phyloP scores from a whole-genome alignment of 1,140 invertebrate genomes.

The Ephestia elutella region DNA sequence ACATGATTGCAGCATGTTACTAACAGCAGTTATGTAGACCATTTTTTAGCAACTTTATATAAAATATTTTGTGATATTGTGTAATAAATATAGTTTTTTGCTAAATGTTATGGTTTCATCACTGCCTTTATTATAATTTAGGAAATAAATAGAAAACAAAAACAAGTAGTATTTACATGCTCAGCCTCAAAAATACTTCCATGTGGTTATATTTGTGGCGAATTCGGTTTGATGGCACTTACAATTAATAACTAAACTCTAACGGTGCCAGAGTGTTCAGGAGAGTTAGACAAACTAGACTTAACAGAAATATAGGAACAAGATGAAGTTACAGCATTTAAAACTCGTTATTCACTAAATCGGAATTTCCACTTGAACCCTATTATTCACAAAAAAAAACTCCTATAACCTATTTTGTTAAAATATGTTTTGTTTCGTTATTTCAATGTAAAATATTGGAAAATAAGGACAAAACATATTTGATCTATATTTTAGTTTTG shows the following conservation, averaged over 20 bases:
- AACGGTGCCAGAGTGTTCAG: not conserved
- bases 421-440: too few relatives aligned
- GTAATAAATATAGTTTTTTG: not conserved
- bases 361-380: too few relatives aligned
- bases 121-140: conserved; percentile 28
- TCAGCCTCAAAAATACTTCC: conserved; percentile 58
- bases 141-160: conserved; percentile 63
- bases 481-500: too few relatives aligned
- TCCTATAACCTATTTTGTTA: too few relatives aligned
- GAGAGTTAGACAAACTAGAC: conserved; percentile 10
- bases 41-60: not conserved
- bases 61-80: not conserved
- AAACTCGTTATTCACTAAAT: too few relatives aligned
- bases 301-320: conserved; percentile 52
- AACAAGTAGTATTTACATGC: conserved; percentile 58
- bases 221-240: conserved; percentile 45
- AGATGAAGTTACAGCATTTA: conserved; percentile 32
- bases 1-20: conserved; percentile 32
- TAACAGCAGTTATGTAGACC: not conserved
- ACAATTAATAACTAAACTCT: conserved; percentile 17
- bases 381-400: too few relatives aligned
- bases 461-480: too few relatives aligned
- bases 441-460: too few relatives aligned
- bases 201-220: conserved; percentile 22
- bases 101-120: not conserved